These are phyloP conservation scores for Nemapogon koenigi DNA, from an alignment of 2,888 invertebrate species.

Conservation along the genomic window DNA sequence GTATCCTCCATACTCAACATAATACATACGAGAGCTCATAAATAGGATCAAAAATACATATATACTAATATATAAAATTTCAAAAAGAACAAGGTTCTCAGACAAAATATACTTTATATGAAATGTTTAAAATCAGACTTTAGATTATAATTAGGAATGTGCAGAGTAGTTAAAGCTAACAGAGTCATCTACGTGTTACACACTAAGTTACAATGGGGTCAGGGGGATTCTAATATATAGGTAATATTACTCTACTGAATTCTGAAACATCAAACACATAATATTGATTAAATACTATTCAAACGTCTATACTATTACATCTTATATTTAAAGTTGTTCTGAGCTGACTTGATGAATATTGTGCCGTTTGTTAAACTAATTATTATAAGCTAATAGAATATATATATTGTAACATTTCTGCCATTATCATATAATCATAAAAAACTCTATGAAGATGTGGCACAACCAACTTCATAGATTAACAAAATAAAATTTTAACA, in stretches of 20 bases:
- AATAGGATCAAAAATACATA: conserved; percentile 8
- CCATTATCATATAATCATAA: not conserved
- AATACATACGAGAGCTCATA: no score
- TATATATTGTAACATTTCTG: conserved; percentile 3
- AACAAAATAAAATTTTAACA: not conserved
- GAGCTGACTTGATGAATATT: conserved; percentile 66
- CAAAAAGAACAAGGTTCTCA: conserved; percentile 2
- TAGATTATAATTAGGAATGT: conserved; percentile 52
- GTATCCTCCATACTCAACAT: no score
- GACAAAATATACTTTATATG: conserved; percentile 4
- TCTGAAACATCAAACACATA: conserved; percentile 31
- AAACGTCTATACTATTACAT: conserved; percentile 5
- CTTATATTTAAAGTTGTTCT: conserved; percentile 15
- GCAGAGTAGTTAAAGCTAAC: conserved; percentile 47
- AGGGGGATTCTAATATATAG: not conserved
- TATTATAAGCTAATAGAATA: conserved; percentile 3
- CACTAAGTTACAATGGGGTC: conserved; percentile 29
- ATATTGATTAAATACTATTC: conserved; percentile 32
- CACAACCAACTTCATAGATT: conserved; percentile 10
- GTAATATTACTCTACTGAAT: no score
- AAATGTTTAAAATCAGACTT: conserved; percentile 6
- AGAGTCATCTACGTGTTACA: conserved; percentile 36
- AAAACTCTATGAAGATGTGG: conserved; percentile 7
- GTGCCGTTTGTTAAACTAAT: conserved; percentile 27
- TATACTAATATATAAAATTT: conserved; percentile 2